A percentile compares a stretch with the other conserved stretches of the same genome.
Evolutionary conservation across 2,888 invertebrate genomes (phyloP).

Genomic region (Tortrix viridana): DNA sequence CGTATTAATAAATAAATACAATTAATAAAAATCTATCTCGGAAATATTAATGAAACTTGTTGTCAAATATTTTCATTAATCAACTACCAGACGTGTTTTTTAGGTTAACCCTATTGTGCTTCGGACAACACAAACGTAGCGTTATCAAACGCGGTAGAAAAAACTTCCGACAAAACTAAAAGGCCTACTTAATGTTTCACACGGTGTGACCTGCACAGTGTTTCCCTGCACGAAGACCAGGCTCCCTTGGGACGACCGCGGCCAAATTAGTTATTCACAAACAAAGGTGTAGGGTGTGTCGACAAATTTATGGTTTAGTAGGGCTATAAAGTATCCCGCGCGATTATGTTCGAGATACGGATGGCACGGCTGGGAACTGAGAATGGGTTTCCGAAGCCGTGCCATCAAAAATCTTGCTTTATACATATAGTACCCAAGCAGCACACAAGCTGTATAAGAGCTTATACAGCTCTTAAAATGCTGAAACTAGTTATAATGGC

Average conservation of each 20-base stretch:
- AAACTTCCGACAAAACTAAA: background rate
- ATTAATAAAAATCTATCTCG: no score
- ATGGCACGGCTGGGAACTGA: slow-evolving; percentile 12
- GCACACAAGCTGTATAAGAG: no score
- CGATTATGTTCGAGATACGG: slow-evolving; percentile 30
- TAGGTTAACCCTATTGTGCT: no score
- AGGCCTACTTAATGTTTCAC: slow-evolving; percentile 33
- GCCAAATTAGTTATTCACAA: slow-evolving; percentile 39
- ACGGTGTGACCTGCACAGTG: slow-evolving; percentile 1
- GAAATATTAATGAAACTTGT: no score
- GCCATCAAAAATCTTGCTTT: slow-evolving; percentile 1
- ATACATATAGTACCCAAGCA: no score
- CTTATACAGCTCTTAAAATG: no score
- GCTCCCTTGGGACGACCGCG: slow-evolving; percentile 20
- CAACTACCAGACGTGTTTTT: no score
- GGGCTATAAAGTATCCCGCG: slow-evolving; percentile 34
- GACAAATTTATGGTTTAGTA: slow-evolving; percentile 39
- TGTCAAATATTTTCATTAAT: no score
- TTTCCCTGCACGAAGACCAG: slow-evolving; percentile 12
- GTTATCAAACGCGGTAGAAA: no score
- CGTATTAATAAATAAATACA: no score
- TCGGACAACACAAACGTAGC: no score
- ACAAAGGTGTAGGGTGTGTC: slow-evolving; percentile 37
- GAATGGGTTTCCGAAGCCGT: slow-evolving; percentile 14
- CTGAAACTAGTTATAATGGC: no score